phyloP scores from a whole-genome alignment of 2,113 vertebrate species.

The Penelope pileata region DNA sequence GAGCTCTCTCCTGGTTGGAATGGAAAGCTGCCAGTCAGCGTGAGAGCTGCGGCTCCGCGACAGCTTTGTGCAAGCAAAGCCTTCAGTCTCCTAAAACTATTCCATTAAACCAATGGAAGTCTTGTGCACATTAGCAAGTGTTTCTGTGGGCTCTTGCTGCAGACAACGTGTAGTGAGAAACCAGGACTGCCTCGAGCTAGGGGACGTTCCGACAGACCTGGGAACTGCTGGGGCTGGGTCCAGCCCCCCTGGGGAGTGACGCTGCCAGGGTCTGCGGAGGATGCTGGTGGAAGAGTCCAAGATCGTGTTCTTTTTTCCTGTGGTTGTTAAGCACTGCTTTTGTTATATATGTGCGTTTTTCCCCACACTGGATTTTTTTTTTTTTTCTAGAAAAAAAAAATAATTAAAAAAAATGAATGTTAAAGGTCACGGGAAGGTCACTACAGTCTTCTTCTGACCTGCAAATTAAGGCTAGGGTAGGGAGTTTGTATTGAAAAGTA shows the following conservation, averaged over 20 bases:
- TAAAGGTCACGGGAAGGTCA: slow-evolving; percentile 58
- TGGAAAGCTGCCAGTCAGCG: neutral
- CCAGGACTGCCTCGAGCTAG: slow-evolving; percentile 4
- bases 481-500: slow-evolving; percentile 63
- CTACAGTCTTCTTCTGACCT: slow-evolving; percentile 33
- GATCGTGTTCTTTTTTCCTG: slow-evolving; percentile 76
- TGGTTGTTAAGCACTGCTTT: slow-evolving; percentile 83
- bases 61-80: neutral
- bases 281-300: slow-evolving; percentile 44
- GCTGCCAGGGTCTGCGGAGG: slow-evolving; percentile 23
- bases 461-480: slow-evolving; percentile 64
- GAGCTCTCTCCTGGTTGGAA: neutral
- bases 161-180: neutral
- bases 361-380: slow-evolving; percentile 89
- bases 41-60: neutral
- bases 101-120: slow-evolving; percentile 47
- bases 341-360: slow-evolving; percentile 66
- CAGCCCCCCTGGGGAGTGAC: neutral
- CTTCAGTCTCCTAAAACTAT: slow-evolving; percentile 1
- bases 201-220: slow-evolving; percentile 15
- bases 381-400: slow-evolving; percentile 43
- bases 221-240: slow-evolving; percentile 29
- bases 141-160: slow-evolving; percentile 12
- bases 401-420: slow-evolving; percentile 77
- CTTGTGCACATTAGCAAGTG: slow-evolving; percentile 38